Percentiles rank a stretch among this genome's conserved stretches.
Evolutionary conservation across 2,113 vertebrate species (phyloP).

Genomic region (Eptesicus fuscus): DNA sequence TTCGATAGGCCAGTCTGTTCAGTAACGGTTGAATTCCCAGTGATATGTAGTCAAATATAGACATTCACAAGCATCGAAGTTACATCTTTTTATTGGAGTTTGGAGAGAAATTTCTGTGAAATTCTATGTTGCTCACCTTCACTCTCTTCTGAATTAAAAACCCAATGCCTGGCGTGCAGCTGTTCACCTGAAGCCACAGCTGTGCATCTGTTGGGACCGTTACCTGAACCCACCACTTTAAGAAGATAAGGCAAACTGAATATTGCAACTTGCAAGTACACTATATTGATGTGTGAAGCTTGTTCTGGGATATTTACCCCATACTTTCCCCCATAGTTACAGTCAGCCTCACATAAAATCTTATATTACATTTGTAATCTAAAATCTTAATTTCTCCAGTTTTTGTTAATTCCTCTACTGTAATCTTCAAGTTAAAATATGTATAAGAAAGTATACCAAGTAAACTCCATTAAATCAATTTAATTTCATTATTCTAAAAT

Average conservation of each 20-base stretch:
- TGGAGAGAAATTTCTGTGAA: neutral
- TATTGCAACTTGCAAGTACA: neutral
- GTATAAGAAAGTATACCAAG: neutral
- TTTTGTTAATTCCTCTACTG: neutral
- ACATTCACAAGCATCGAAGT: neutral
- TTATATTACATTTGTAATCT: neutral
- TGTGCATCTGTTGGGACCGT: neutral
- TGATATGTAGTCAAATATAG: neutral
- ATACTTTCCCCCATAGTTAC: neutral
- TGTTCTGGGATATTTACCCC: neutral
- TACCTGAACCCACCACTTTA: neutral
- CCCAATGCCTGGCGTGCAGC: neutral
- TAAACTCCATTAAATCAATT: neutral
- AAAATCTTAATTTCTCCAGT: neutral
- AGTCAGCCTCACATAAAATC: neutral
- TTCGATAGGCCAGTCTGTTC: neutral
- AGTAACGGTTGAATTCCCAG: neutral
- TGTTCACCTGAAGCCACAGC: neutral
- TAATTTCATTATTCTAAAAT: slow-evolving; percentile 11
- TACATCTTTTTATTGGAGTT: neutral
- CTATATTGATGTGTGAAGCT: neutral
- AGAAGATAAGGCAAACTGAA: neutral
- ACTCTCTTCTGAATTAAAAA: neutral
- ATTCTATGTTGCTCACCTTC: neutral
- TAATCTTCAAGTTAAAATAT: neutral